Percentiles rank a stretch among this genome's conserved stretches.
phyloP scores from a whole-genome alignment of 2,797 vertebrate genomes.

The Geotrypetes seraphini region DNA sequence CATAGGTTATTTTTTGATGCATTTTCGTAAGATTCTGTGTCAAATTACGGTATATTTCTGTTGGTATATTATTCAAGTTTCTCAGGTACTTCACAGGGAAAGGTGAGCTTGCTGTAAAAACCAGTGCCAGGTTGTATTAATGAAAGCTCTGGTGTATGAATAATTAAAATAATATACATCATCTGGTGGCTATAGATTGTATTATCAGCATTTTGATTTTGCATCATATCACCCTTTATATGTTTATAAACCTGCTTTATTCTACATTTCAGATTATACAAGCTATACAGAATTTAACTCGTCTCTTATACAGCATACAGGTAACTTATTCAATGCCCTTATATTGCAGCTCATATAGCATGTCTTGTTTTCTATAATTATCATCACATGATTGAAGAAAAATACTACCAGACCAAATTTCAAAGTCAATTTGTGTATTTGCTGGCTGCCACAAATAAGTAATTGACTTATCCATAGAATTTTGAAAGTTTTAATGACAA shows the following conservation, averaged over 20 bases:
- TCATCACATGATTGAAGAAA: too few relatives aligned
- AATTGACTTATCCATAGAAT: too few relatives aligned
- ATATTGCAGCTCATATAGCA: slow-evolving; percentile 2
- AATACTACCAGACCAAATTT: too few relatives aligned
- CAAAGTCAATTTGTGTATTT: too few relatives aligned
- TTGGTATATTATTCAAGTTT: slow-evolving; percentile 39
- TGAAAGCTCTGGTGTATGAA: too few relatives aligned
- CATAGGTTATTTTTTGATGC: too few relatives aligned
- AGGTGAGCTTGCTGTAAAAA: slow-evolving; percentile 44
- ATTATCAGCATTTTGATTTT: not conserved
- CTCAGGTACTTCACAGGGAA: slow-evolving; percentile 36
- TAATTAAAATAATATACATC: too few relatives aligned
- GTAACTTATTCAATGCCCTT: slow-evolving; percentile 48
- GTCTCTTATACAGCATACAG: slow-evolving; percentile 87
- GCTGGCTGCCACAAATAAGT: too few relatives aligned
- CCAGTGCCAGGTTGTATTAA: not conserved
- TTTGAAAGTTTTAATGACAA: too few relatives aligned
- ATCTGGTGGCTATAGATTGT: too few relatives aligned
- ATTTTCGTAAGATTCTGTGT: too few relatives aligned
- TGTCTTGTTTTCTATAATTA: slow-evolving; percentile 11
- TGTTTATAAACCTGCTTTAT: not conserved
- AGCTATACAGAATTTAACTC: slow-evolving; percentile 83
- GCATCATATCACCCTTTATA: not conserved
- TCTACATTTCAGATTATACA: slow-evolving; percentile 67
- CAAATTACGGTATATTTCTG: too few relatives aligned